These are phyloP conservation scores for Toxostoma redivivum DNA, from an alignment of 2,113 vertebrate genomes.

Conservation along the genomic window DNA sequence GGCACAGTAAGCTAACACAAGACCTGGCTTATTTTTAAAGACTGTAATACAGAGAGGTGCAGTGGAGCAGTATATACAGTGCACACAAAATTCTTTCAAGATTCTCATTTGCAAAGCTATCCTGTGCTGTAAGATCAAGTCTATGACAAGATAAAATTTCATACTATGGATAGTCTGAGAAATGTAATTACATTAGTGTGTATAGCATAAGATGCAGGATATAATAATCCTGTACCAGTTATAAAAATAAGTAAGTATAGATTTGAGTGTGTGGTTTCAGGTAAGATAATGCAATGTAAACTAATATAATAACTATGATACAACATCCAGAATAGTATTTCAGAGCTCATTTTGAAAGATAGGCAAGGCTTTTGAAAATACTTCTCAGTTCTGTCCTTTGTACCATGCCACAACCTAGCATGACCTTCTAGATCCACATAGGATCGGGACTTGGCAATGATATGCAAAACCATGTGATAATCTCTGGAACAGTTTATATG, in stretches of 20 bases:
- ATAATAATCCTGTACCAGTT: not conserved
- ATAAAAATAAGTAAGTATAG: not conserved
- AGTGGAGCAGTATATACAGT: not conserved
- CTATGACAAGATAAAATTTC: not conserved
- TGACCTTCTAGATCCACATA: not conserved
- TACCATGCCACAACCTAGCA: rapidly evolving
- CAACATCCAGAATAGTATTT: not conserved
- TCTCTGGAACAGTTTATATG: not conserved
- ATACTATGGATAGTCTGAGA: not conserved
- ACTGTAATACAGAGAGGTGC: not conserved
- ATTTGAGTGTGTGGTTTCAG: not conserved
- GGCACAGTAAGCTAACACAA: not conserved
- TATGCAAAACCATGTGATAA: not conserved
- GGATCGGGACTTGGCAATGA: not conserved
- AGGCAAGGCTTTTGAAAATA: not conserved
- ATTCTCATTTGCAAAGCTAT: not conserved
- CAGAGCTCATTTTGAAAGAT: not conserved
- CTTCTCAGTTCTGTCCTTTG: not conserved
- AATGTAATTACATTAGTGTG: not conserved
- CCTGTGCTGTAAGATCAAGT: not conserved
- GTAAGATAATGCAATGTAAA: not conserved
- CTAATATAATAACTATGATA: not conserved
- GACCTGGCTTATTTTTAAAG: not conserved
- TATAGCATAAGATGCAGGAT: not conserved
- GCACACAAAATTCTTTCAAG: not conserved